These are phyloP conservation scores for Lissocephala sabroskyi DNA, from an alignment of 2,888 invertebrate species.

Conservation along the genomic window DNA sequence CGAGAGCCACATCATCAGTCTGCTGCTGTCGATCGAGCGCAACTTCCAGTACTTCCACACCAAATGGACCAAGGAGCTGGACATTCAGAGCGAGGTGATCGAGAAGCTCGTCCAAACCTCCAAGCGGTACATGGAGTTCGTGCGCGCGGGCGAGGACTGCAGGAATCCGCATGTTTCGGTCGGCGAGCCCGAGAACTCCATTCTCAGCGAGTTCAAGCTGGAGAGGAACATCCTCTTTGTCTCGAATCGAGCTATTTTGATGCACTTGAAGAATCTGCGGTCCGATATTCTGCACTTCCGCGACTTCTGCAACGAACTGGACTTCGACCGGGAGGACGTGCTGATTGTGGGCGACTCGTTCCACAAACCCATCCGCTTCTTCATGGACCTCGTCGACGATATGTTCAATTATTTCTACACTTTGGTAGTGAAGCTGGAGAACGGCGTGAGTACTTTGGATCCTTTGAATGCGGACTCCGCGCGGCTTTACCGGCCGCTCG, in stretches of 20 bases:
- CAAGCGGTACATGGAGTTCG: conserved; percentile 34
- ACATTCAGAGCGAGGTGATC: conserved; percentile 44
- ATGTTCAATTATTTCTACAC: conserved; percentile 56
- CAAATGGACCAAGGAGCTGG: conserved; percentile 35
- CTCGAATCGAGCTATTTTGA: conserved; percentile 32
- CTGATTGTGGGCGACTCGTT: conserved; percentile 54
- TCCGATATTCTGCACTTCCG: conserved; percentile 36
- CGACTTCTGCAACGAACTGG: conserved; percentile 25
- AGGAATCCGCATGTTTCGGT: conserved; percentile 33
- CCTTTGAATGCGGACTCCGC: conserved; percentile 38
- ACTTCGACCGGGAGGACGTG: conserved; percentile 27
- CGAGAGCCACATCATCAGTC: conserved; percentile 14
- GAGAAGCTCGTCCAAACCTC: conserved; percentile 46
- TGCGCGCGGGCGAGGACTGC: conserved; percentile 27
- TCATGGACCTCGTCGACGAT: conserved; percentile 50
- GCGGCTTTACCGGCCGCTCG: conserved; percentile 37
- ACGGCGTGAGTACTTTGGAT: no score
- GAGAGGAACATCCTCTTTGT: conserved; percentile 36
- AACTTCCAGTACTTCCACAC: conserved; percentile 31
- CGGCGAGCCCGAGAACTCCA: conserved; percentile 32
- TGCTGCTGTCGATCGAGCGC: conserved; percentile 43
- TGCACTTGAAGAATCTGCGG: conserved; percentile 24
- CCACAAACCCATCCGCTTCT: conserved; percentile 60
- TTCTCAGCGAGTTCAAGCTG: conserved; percentile 43
- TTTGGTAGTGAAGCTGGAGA: conserved; percentile 35